Percentiles rank a stretch among this genome's conserved stretches.
These are phyloP conservation scores for Monochamus saltuarius DNA, from an alignment of 1,140 invertebrate genomes.

Conservation along the genomic window DNA sequence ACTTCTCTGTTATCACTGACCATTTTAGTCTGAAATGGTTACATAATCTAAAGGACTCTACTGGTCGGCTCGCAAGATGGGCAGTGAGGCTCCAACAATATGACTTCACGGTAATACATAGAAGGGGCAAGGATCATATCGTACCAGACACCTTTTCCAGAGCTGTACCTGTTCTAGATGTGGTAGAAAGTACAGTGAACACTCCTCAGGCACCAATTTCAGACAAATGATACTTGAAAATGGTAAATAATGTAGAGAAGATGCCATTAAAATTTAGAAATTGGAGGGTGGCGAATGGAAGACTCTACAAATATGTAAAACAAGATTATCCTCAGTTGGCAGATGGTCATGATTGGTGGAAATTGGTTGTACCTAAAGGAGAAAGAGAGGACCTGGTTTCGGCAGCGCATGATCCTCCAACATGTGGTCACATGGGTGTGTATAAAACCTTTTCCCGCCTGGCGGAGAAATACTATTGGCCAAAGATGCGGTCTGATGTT, in stretches of 20 bases:
- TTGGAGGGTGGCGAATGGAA: background rate
- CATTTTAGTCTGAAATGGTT: conserved; percentile 50
- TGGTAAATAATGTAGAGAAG: background rate
- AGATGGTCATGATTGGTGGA: conserved; percentile 27
- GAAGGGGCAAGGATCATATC: conserved; percentile 9
- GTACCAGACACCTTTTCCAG: conserved; percentile 11
- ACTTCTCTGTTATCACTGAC: conserved; percentile 52
- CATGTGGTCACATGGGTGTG: conserved; percentile 29
- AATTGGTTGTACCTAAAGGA: conserved; percentile 33
- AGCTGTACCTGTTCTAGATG: conserved; percentile 1
- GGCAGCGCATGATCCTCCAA: conserved; percentile 23
- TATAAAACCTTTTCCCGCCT: conserved; percentile 32
- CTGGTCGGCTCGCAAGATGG: conserved; percentile 19
- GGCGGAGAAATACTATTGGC: conserved; percentile 35
- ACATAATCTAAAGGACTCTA: conserved; percentile 41
- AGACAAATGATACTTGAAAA: background rate
- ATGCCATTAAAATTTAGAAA: background rate
- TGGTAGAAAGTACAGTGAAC: background rate
- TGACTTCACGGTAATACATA: conserved; percentile 3
- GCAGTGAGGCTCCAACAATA: conserved; percentile 2
- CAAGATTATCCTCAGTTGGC: background rate
- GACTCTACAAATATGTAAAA: conserved; percentile 8
- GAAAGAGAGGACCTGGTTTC: conserved; percentile 18
- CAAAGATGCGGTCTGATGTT: conserved; percentile 30
- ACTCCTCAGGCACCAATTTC: background rate